These are phyloP conservation scores for Caenorhabditis elegans DNA, from an alignment of 1,140 invertebrate species.

Conservation along the genomic window WBcel235 BX284604.4:11043501-11044000, in stretches of 20 bases:
- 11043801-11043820: background rate
- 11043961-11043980: constrained; percentile 90
- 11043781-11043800: background rate
- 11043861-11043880: constrained; percentile 60
- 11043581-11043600: constrained; percentile 91
- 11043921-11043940: constrained; percentile 87
- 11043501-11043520: constrained; percentile 54
- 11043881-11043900: constrained; percentile 83
- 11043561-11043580: constrained; percentile 73
- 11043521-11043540: background rate
- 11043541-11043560: background rate
- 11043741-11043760: constrained; percentile 41
- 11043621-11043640: constrained; percentile 90
- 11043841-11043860: constrained; percentile 11
- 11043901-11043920: constrained; percentile 97
- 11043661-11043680: constrained; percentile 48
- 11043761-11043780: constrained; percentile 13
- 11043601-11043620: constrained; percentile 95
- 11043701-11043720: constrained; percentile 51
- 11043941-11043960: constrained; percentile 80
- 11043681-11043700: constrained; percentile 54
- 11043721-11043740: constrained; percentile 51
- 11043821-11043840: constrained; percentile 3
- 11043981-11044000: constrained; percentile 97
- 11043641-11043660: constrained; percentile 49